Conservation (phyloP, 2,113 vertebrate genomes). For the Cinclus mexicanus region DNA sequence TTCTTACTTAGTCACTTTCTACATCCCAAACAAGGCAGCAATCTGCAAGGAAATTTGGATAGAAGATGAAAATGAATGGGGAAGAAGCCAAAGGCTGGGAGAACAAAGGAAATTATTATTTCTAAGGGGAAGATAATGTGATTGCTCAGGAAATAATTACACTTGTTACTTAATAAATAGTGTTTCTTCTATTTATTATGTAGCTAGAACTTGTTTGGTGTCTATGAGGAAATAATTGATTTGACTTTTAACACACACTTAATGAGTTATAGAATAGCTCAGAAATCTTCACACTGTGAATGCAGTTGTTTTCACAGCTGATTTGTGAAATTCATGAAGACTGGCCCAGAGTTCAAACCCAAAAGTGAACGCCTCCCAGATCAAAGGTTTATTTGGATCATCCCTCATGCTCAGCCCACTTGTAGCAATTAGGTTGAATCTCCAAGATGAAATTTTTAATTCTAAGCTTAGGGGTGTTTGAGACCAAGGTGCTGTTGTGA, state of each 20-base stretch:
- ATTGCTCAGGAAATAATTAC: slow-evolving; percentile 55
- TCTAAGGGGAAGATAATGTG: slow-evolving; percentile 15
- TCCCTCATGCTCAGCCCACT: slow-evolving; percentile 37
- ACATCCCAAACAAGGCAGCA: neutral
- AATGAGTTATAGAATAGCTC: slow-evolving; percentile 50
- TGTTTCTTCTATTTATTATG: slow-evolving; percentile 37
- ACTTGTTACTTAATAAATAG: slow-evolving; percentile 47
- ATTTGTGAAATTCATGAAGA: slow-evolving; percentile 48
- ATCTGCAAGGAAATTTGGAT: neutral
- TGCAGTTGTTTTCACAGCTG: slow-evolving; percentile 53
- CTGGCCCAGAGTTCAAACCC: neutral
- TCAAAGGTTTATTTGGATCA: neutral
- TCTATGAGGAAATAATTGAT: slow-evolving; percentile 54
- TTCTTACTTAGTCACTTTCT: neutral
- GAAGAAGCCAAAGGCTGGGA: neutral
- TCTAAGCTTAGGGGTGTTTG: neutral
- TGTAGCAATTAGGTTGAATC: neutral
- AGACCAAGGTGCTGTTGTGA: neutral
- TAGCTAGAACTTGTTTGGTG: slow-evolving; percentile 21
- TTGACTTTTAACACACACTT: slow-evolving; percentile 54
- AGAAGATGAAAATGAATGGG: neutral
- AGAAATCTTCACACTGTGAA: slow-evolving; percentile 38
- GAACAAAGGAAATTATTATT: slow-evolving; percentile 29
- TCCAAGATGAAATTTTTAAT: neutral
- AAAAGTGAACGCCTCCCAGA: slow-evolving; percentile 9